Percentiles rank a stretch among this genome's conserved stretches.
These are phyloP conservation scores for Microcebus jonahi DNA, from an alignment of 2,113 vertebrate genomes.

Conservation along the genomic window DNA sequence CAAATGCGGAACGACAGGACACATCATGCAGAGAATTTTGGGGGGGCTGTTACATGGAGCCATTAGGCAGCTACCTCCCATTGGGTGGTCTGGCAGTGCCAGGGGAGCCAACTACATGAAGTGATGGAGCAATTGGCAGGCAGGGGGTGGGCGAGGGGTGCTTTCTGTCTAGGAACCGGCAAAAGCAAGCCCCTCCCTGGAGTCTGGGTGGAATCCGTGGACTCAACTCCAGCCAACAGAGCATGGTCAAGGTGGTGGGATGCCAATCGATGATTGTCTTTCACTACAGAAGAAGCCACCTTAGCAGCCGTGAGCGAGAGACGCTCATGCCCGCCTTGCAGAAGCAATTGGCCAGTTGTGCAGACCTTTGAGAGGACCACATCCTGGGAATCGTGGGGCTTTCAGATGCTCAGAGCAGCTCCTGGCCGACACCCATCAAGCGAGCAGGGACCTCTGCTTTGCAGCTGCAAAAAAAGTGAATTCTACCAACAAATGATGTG, in stretches of 20 bases:
- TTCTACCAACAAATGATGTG: neutral
- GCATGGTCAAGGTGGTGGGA: too few relatives aligned
- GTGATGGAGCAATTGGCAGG: accelerated
- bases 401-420: neutral
- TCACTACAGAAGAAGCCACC: neutral
- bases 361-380: neutral
- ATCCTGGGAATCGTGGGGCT: neutral
- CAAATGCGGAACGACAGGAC: accelerated
- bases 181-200: too few relatives aligned
- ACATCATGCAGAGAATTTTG: neutral
- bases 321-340: neutral
- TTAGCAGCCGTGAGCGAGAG: neutral
- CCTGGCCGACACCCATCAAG: too few relatives aligned
- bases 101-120: accelerated
- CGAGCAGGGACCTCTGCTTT: neutral
- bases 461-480: accelerated
- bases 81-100: neutral
- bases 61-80: accelerated
- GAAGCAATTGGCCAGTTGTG: neutral
- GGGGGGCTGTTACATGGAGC: accelerated
- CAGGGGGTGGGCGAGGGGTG: accelerated
- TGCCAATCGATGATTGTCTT: accelerated
- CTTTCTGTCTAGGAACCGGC: accelerated
- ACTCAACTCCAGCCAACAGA: neutral
- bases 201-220: too few relatives aligned